phyloP scores from a whole-genome alignment of 64 coral and sea anemone genomes.

The Cladopsammia gracilis region DNA sequence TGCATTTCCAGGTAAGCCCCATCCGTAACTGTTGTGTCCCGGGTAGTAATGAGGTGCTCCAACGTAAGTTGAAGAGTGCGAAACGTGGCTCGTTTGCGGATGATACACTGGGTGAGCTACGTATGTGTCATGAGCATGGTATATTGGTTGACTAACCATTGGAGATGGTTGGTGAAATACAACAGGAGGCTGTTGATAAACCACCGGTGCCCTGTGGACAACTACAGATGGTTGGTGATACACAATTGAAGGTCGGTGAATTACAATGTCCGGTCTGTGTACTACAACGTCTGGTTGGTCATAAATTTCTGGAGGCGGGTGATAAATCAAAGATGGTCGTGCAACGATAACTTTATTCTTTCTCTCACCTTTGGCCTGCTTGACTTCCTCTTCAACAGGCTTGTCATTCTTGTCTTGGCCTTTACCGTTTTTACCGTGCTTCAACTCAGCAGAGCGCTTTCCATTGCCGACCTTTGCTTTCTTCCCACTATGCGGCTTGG shows the following conservation, averaged over 20 bases:
- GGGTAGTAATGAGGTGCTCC: slow-evolving; percentile 91
- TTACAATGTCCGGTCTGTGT: slow-evolving; percentile 91
- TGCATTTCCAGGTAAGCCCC: slow-evolving; percentile 56
- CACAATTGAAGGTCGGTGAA: slow-evolving; percentile 91
- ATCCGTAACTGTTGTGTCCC: slow-evolving; percentile 75
- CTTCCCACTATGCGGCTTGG: slow-evolving; percentile 9
- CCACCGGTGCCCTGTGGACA: slow-evolving; percentile 91
- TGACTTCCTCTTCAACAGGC: slow-evolving; percentile 13
- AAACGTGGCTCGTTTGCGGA: slow-evolving; percentile 51
- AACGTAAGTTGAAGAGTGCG: slow-evolving; percentile 78
- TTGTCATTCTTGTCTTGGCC: neutral
- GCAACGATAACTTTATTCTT: slow-evolving; percentile 95
- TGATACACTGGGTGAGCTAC: slow-evolving; percentile 78
- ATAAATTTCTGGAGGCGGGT: slow-evolving; percentile 97
- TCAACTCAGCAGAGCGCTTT: neutral
- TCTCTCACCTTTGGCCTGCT: slow-evolving; percentile 71
- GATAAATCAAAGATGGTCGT: slow-evolving; percentile 94
- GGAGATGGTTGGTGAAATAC: slow-evolving; percentile 98
- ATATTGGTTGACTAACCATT: slow-evolving; percentile 80
- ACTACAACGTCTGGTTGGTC: slow-evolving; percentile 90
- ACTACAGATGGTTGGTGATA: slow-evolving; percentile 95
- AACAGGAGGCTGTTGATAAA: slow-evolving; percentile 92
- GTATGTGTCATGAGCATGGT: slow-evolving; percentile 91
- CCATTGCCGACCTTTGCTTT: neutral
- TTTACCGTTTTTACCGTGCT: neutral